Evolutionary conservation across 2,888 invertebrate genomes (phyloP), one percentile per base, ranked within the genome.

Genomic region (Gymnoscelis rufifasciata): DNA sequence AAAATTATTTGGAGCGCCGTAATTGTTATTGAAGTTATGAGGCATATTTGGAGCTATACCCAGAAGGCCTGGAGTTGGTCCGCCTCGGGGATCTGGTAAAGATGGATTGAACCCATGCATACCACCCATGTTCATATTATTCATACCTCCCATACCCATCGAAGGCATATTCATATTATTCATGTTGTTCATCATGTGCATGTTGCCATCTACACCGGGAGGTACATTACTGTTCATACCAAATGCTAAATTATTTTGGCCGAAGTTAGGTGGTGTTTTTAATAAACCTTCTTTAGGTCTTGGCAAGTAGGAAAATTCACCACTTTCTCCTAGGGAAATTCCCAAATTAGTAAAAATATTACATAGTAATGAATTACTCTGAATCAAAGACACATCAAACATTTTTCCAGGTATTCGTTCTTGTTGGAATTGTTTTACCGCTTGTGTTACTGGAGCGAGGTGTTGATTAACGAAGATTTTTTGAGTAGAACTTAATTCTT

Each of bases 401-500:
- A 80, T 81, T 64, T 90, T 91, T 42, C 89, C 89, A 1, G 84
- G 72, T 15, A 74, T 70, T 37, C 87, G 88, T 62, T 91, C 91
- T 62, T 91, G 91, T 53, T 92, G 90, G 57, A 88, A 90, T 60
- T 90, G 90, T 68, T 92, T 91, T 13, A 91, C 74, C 72, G 89
- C 89, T 55, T 89, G 90, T 5, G 92, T 90, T 7, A 92, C 88
- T 15, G 90, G 82, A 1, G 91, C 90, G 62, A 93, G 71, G 67
- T 93, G 90, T 63, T 93, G 92, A 66, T 93, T 93, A 0, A 93
- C 90, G 75, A 91, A 90, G 58, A 93, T 90, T 77, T 93, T 93
- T 67, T 92, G 92, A 54, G 92, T 93, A 43, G 92, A 92, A 59
- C 92, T 93, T 36, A 93, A 78, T 52, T 92, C 92, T 68, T 91